Conservation (phyloP, 2,888 invertebrate species). For the Aproaerema taeniolella region DNA sequence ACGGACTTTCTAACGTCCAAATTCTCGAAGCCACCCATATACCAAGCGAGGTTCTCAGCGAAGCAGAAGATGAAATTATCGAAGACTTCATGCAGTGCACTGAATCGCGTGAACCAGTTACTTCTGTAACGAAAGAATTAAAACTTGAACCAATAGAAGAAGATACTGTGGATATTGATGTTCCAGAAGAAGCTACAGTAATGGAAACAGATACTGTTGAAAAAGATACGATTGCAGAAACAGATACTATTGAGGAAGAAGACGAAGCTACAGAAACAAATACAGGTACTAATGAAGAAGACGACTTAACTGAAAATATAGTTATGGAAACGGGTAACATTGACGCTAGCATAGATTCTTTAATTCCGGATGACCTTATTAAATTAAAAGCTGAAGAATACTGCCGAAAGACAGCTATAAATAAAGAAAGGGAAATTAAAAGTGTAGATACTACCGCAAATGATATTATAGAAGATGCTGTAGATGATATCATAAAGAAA, state of each 20-base stretch:
- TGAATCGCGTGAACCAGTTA: too few relatives aligned
- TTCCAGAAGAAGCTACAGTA: background rate
- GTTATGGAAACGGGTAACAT: too few relatives aligned
- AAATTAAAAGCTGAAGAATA: constrained; percentile 17
- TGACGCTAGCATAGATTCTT: too few relatives aligned
- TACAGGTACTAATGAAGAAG: too few relatives aligned
- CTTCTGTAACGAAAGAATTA: background rate
- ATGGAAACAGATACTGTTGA: too few relatives aligned
- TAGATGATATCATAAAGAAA: constrained; percentile 25
- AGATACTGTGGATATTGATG: background rate
- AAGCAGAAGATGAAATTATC: background rate
- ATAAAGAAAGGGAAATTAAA: background rate
- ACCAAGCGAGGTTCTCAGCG: too few relatives aligned
- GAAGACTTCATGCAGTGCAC: too few relatives aligned
- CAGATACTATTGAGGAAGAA: background rate
- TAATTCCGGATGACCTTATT: constrained; percentile 13
- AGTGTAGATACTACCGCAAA: background rate
- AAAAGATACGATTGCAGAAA: too few relatives aligned
- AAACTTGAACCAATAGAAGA: background rate
- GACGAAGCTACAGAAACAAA: background rate
- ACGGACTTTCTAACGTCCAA: constrained; percentile 22
- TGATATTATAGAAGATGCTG: background rate
- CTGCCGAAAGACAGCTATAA: background rate
- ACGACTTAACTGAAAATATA: too few relatives aligned
- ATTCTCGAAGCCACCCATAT: constrained; percentile 20